Base-by-base conservation (phyloP, 2,113 vertebrate species). In the Sebastes schlegelii region DNA sequence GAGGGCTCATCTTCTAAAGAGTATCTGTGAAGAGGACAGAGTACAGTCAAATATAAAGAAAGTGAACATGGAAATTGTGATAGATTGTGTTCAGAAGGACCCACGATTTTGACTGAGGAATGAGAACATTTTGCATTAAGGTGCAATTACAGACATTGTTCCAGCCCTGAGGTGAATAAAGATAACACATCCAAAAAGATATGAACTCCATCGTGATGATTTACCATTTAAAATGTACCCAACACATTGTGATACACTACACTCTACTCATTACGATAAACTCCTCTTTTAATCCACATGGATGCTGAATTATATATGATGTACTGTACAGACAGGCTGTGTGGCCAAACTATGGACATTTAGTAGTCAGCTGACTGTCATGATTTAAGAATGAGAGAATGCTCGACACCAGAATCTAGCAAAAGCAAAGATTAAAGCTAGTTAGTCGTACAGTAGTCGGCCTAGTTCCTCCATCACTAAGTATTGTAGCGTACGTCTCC, bases 1-100 rank as follows among this genome's bases (percentile, higher is more conserved):
- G 96, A 97, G 13, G 96, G 91, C 62, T 99, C 98, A 94, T 99
- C 98, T 94, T 99, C 98, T 40, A 95, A 81, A 54, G 96, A 97
- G 91, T 97, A 99, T 90, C 98, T 99, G 90, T 10, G 26, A 78
- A 12, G 40, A 63, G 14, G 40, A 63, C 51, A 64, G 21, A 58
- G 17, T 0, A 67, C 13, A 26, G 42, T 42, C 5, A 19, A 3
- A 80, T 8, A 64, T n/a, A 19, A 57, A 68, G 19, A 62, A 40
- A 16, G 8, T 13, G 8, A 61, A 17, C 16, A 7, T 17, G n/a
- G 16, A 17, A 16, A 1, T 62, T 62, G 21, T 6, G 7, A 54
- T 12, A 46, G 7, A 17, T 8, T 52, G 34, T 45, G 16, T 34
- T 43, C 13, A 42, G 14, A 7, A 6, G 45, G 4, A 46, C 16